These are phyloP conservation scores for Torymus tubicola DNA, from an alignment of 2,888 invertebrate genomes.

Conservation along the genomic window DNA sequence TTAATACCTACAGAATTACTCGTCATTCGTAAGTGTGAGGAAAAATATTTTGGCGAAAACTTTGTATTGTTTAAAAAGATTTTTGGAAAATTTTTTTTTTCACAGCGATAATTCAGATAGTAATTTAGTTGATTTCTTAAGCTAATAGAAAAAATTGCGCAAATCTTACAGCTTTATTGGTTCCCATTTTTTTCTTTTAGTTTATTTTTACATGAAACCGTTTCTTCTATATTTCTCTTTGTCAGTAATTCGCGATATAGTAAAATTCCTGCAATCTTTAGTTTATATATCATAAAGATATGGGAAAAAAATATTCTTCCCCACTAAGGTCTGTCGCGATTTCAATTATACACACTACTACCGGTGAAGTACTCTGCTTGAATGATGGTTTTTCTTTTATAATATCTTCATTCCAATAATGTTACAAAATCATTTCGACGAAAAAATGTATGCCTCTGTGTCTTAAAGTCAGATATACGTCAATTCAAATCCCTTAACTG, in stretches of 20 bases:
- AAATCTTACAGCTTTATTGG: background rate
- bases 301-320: conserved; percentile 41
- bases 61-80: background rate
- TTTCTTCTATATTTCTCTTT: background rate
- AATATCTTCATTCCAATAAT: conserved; percentile 1
- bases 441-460: conserved; percentile 14
- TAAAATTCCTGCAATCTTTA: background rate
- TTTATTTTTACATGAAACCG: no score
- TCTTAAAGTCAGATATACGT: conserved; percentile 10
- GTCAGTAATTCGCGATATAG: conserved; percentile 4
- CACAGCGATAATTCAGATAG: no score
- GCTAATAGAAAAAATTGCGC: conserved; percentile 5
- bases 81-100: no score
- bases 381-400: conserved; percentile 17
- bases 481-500: conserved; percentile 36
- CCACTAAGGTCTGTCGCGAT: conserved; percentile 28
- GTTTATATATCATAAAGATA: no score
- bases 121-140: background rate
- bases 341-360: conserved; percentile 29
- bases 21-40: conserved; percentile 58
- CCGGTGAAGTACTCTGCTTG: conserved; percentile 32
- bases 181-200: background rate
- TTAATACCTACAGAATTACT: conserved; percentile 67
- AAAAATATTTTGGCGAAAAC: conserved; percentile 41
- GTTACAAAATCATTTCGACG: conserved; percentile 20